Evolutionary conservation across 2,113 vertebrate genomes (phyloP).

Genomic region (Notechis scutatus): DNA sequence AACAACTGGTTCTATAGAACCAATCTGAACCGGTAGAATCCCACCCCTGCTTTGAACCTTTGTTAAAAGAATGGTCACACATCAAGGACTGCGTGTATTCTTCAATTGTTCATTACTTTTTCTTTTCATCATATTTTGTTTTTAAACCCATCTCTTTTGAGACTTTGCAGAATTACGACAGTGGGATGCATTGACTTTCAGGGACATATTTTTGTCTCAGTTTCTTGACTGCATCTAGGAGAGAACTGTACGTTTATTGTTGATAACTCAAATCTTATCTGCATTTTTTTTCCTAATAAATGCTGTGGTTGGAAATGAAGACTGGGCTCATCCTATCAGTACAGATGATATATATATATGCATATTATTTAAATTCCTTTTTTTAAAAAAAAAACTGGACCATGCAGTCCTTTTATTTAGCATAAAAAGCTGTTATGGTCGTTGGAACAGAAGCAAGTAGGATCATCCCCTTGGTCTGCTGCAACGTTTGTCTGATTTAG

Average conservation of each 20-base stretch:
- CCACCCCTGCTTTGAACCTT: not conserved
- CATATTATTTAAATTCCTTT: not conserved
- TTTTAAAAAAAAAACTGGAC: not conserved
- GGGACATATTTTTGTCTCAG: not conserved
- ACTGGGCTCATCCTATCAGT: not conserved
- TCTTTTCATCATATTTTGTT: too few relatives aligned
- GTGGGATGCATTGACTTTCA: not conserved
- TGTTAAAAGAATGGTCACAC: not conserved
- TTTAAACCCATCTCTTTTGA: not conserved
- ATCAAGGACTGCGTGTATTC: not conserved
- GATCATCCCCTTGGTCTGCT: not conserved
- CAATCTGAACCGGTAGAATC: too few relatives aligned
- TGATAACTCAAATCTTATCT: not conserved
- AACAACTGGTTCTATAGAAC: too few relatives aligned
- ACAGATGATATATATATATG: not conserved
- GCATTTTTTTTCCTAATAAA: not conserved
- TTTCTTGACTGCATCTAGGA: not conserved
- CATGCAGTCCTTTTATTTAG: not conserved
- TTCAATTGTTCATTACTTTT: not conserved
- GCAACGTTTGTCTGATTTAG: not conserved
- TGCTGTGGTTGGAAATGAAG: not conserved
- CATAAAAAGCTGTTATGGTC: not conserved
- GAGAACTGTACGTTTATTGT: not conserved
- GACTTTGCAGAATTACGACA: not conserved
- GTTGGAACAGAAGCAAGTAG: not conserved